Conservation (phyloP, 2,113 vertebrate genomes). For the Dinomys branickii region DNA sequence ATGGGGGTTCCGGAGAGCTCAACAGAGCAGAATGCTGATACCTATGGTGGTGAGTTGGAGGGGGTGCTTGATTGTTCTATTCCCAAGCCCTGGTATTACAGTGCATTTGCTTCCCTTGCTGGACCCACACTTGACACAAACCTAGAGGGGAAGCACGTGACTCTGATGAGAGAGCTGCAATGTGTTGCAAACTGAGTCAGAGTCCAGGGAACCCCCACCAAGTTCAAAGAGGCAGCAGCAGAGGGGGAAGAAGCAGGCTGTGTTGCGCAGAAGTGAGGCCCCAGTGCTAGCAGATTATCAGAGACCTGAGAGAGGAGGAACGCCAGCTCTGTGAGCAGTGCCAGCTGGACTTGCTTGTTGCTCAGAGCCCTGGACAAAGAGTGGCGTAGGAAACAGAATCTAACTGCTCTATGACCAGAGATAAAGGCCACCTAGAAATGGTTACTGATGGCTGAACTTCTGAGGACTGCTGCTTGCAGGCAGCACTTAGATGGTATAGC, state of each 20-base stretch:
- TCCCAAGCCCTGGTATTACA: not conserved
- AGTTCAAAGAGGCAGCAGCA: not conserved
- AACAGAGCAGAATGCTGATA: no score
- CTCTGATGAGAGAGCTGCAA: not conserved
- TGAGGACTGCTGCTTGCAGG: not conserved
- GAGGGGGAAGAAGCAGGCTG: not conserved
- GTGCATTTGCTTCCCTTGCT: not conserved
- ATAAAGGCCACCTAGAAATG: not conserved
- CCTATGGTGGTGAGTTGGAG: not conserved
- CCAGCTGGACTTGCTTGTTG: not conserved
- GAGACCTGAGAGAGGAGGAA: not conserved
- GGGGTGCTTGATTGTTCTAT: not conserved
- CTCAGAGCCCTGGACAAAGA: not conserved
- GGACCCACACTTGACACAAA: not conserved
- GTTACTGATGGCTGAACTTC: not conserved
- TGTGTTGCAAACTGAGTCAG: not conserved
- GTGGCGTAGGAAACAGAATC: not conserved
- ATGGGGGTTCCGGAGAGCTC: fast-evolving
- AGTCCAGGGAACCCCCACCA: no score
- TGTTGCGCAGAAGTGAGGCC: not conserved
- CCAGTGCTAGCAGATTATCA: not conserved
- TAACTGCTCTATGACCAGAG: not conserved
- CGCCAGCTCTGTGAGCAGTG: not conserved
- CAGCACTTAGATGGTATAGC: not conserved
- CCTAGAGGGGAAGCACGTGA: not conserved